phyloP scores from a whole-genome alignment of 2,888 invertebrate species.

The Fragum sueziense region DNA sequence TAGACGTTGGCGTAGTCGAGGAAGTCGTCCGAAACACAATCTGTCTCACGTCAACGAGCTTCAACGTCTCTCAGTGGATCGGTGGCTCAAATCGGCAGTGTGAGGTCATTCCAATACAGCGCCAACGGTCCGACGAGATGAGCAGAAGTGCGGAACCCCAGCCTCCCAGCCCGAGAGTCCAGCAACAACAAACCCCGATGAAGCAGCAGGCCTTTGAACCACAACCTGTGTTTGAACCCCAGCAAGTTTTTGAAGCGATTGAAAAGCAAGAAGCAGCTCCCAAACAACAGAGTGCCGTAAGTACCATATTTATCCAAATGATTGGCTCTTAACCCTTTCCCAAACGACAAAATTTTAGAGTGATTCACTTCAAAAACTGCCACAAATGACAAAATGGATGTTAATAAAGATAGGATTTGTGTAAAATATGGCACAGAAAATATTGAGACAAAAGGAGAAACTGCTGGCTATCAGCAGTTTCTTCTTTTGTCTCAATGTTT shows the following conservation, averaged over 20 bases:
- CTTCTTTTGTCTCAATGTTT: no score
- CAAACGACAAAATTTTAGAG: no score
- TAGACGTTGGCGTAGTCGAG: constrained; percentile 75
- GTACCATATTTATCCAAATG: no score
- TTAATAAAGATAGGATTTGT: no score
- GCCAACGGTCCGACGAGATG: constrained; percentile 51
- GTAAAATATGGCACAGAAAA: no score
- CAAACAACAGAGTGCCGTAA: constrained; percentile 66
- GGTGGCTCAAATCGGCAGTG: constrained; percentile 53
- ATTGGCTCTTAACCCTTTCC: no score
- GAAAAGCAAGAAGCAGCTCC: constrained; percentile 51
- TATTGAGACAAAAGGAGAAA: no score
- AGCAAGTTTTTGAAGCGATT: constrained; percentile 66
- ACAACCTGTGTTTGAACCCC: constrained; percentile 28
- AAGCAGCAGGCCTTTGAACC: background rate
- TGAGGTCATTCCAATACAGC: constrained; percentile 52
- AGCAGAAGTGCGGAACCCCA: constrained; percentile 25
- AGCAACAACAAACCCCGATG: background rate
- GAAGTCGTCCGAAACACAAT: constrained; percentile 75
- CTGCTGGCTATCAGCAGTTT: no score
- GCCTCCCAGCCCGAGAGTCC: constrained; percentile 1
- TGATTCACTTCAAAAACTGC: no score
- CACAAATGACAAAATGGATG: no score
- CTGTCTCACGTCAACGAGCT: constrained; percentile 71
- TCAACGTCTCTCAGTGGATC: constrained; percentile 70